Evolutionary conservation across 1,140 invertebrate species (phyloP).

Genomic region (Drosophila cardini): DNA sequence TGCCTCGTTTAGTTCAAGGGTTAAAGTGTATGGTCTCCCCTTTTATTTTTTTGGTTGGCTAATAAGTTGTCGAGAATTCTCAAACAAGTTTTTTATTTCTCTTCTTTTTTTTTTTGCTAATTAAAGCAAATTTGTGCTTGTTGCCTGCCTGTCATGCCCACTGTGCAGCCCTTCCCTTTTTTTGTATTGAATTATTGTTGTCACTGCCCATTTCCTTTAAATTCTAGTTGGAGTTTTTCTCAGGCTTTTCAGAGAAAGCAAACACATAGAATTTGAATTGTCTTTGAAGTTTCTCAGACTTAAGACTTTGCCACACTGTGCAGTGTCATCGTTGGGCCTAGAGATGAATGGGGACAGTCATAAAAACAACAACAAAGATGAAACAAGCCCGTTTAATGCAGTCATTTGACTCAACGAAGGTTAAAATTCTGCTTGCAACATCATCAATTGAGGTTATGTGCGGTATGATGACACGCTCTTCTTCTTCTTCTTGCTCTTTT

Average conservation of each 20-base stretch:
- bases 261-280: constrained; percentile 20
- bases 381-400: constrained; percentile 44
- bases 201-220: not conserved
- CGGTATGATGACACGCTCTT: constrained; percentile 33
- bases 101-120: constrained; percentile 7
- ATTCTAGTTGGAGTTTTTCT: constrained; percentile 5
- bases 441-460: constrained; percentile 43
- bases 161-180: not conserved
- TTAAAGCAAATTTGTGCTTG: constrained; percentile 31
- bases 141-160: constrained; percentile 13
- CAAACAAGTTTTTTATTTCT: not conserved
- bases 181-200: not conserved
- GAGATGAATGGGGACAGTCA: constrained; percentile 1
- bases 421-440: constrained; percentile 43
- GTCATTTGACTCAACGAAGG: constrained; percentile 26
- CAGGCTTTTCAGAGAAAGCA: constrained; percentile 24
- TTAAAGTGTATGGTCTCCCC: constrained; percentile 32
- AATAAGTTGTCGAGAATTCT: constrained; percentile 16
- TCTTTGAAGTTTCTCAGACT: not conserved
- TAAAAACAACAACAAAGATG: constrained; percentile 37
- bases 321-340: not conserved
- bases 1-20: constrained; percentile 43
- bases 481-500: constrained; percentile 5
- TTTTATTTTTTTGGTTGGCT: constrained; percentile 2
- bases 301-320: not conserved